phyloP scores from a whole-genome alignment of 2,113 vertebrate species.

The Vicugna pacos region DNA sequence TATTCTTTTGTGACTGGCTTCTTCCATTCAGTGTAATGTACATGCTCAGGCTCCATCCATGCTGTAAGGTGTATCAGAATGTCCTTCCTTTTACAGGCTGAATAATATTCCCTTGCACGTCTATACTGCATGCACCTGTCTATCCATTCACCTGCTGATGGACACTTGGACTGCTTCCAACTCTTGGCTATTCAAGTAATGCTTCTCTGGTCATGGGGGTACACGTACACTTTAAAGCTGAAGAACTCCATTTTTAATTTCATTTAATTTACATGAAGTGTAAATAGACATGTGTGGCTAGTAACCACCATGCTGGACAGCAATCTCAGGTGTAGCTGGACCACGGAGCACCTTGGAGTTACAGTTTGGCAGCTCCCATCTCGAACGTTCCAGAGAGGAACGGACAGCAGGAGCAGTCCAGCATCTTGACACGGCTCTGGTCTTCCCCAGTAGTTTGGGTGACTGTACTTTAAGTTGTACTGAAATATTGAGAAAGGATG shows the following conservation, averaged over 20 bases:
- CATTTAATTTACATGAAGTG: not conserved
- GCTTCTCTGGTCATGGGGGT: fast-evolving
- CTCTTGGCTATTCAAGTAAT: not conserved
- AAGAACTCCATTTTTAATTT: not conserved
- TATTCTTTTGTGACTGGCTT: not conserved
- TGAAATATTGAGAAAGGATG: fast-evolving
- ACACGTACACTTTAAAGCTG: not conserved
- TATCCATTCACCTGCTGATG: fast-evolving
- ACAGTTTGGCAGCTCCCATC: too few relatives aligned
- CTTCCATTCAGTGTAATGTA: fast-evolving
- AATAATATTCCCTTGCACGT: fast-evolving
- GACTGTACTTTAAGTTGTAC: fast-evolving
- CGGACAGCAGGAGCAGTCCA: fast-evolving
- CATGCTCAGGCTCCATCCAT: too few relatives aligned
- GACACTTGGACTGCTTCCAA: fast-evolving
- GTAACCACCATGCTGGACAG: fast-evolving
- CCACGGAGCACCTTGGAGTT: not conserved
- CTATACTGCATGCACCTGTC: fast-evolving
- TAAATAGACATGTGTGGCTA: fast-evolving
- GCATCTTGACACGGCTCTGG: too few relatives aligned
- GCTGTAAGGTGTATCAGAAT: fast-evolving
- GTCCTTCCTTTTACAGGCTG: not conserved
- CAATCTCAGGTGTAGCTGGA: not conserved
- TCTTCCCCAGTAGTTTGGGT: not conserved
- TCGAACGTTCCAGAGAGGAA: not conserved